Conservation (phyloP, 2,888 invertebrate species). For the Troides aeacus region DNA sequence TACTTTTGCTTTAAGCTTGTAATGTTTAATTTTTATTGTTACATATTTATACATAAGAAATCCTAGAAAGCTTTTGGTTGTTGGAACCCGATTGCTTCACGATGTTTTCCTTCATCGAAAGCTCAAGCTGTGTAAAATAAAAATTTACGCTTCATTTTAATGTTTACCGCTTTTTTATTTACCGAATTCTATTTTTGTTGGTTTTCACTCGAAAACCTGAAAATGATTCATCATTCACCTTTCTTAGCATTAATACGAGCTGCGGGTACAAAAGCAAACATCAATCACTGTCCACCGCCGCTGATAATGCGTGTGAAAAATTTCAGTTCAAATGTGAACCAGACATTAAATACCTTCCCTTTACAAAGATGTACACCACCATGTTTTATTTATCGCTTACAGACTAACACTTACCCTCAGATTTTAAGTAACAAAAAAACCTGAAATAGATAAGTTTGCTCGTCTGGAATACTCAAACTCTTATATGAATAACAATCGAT, state of each 20-base stretch:
- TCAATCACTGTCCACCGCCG: conserved; percentile 20
- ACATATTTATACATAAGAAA: too few species aligned
- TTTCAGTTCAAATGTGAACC: conserved; percentile 10
- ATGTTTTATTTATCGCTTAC: not conserved
- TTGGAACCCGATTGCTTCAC: too few species aligned
- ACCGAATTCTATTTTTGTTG: not conserved
- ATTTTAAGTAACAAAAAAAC: too few species aligned
- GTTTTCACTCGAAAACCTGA: conserved; percentile 3
- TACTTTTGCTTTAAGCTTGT: too few species aligned
- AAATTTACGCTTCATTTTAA: not conserved
- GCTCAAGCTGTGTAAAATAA: too few species aligned
- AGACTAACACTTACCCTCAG: not conserved
- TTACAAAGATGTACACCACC: not conserved
- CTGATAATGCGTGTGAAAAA: conserved; percentile 12
- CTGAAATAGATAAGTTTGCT: too few species aligned
- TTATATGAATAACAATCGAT: too few species aligned
- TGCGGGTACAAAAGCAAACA: conserved; percentile 20
- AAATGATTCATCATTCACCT: conserved; percentile 23
- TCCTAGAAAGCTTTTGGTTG: too few species aligned
- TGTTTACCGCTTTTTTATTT: not conserved
- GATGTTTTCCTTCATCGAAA: too few species aligned
- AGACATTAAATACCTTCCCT: not conserved
- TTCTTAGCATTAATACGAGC: conserved; percentile 8
- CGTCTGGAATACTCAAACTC: too few species aligned
- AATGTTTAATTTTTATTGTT: too few species aligned